These are phyloP conservation scores for Drosophila macrospina DNA, from an alignment of 2,888 invertebrate genomes.

Conservation along the genomic window DNA sequence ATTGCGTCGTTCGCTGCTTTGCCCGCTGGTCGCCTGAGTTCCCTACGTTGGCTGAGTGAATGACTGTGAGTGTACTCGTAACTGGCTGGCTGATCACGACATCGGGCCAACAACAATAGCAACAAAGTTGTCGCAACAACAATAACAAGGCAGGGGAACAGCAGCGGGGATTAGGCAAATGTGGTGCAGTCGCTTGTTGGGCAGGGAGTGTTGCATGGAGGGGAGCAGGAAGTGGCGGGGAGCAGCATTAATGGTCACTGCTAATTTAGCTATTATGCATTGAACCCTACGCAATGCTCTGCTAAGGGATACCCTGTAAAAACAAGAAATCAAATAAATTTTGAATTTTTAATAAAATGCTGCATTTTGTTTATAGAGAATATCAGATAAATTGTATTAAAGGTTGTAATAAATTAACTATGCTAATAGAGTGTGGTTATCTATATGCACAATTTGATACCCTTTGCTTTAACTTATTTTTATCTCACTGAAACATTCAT, in stretches of 20 bases:
- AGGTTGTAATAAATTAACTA: too few relatives aligned
- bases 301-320: background rate
- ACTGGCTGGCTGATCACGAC: conserved; percentile 60
- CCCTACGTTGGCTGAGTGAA: conserved; percentile 36
- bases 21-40: background rate
- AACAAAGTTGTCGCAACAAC: conserved; percentile 25
- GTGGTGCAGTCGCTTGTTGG: conserved; percentile 28
- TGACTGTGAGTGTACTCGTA: conserved; percentile 38
- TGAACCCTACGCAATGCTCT: background rate
- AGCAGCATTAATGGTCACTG: conserved; percentile 12
- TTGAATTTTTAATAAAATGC: background rate
- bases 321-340: too few relatives aligned
- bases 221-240: conserved; percentile 7
- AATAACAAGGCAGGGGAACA: conserved; percentile 25
- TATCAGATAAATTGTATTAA: too few relatives aligned
- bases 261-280: conserved; percentile 68
- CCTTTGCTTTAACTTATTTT: too few relatives aligned
- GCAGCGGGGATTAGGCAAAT: conserved; percentile 38
- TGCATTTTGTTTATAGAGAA: too few relatives aligned
- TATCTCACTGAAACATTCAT: too few relatives aligned
- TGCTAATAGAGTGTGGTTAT: too few relatives aligned
- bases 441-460: too few relatives aligned
- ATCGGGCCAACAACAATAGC: conserved; percentile 47
- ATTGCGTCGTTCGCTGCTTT: conserved; percentile 52
- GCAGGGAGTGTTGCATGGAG: background rate